Evolutionary conservation across 1,140 invertebrate species (phyloP), one percentile per base, ranked within the genome.

Genomic region (Halesus radiatus): DNA sequence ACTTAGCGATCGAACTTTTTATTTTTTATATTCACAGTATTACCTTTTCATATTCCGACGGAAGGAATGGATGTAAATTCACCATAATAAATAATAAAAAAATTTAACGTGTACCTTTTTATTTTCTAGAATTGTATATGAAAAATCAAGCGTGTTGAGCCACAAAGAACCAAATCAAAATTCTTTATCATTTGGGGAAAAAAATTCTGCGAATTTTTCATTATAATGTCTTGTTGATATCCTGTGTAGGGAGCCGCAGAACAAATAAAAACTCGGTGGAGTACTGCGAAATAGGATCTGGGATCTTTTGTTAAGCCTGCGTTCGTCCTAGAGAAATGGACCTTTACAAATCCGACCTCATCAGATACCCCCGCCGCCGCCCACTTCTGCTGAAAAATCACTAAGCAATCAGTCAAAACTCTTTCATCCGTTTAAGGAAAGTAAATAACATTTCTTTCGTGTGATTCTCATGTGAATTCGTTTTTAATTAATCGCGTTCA

Each of bases 301-400:
- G 32, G 45, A 23, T 70, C 66, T 20, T 70, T 70, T 70, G 66
- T 70, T 45, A 8, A 50, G n/a, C 22, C 37, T 70, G 8, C 37
- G n/a, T 70, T 70, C 37, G 66, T 45, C 66, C 66, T 15, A 6
- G 37, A 18, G 23, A 70, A 45, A 52, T 50, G 37, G 66, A 70
- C 66, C 66, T 45, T 70, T 70, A 70, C 66, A 70, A 70, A 70
- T 70, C n/a, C 66, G 7, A 52, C 66, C 37, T 70, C 66, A 70
- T 70, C 66, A 52, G 20, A 15, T 10, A n/a, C 16, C 66, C 32
- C 18, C 5, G 1, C 15, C n/a, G 3, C n/a, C 20, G 3, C 37
- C 8, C 32, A 32, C 37, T 22, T 50, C 32, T 18, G 37, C 32
- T 50, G 18, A 50, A 70, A 70, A 70, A 70, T 70, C 66, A 70